Evolutionary conservation across 2,113 vertebrate species (phyloP), one percentile per base, ranked within the genome.

Genomic region (Sander lucioperca): DNA sequence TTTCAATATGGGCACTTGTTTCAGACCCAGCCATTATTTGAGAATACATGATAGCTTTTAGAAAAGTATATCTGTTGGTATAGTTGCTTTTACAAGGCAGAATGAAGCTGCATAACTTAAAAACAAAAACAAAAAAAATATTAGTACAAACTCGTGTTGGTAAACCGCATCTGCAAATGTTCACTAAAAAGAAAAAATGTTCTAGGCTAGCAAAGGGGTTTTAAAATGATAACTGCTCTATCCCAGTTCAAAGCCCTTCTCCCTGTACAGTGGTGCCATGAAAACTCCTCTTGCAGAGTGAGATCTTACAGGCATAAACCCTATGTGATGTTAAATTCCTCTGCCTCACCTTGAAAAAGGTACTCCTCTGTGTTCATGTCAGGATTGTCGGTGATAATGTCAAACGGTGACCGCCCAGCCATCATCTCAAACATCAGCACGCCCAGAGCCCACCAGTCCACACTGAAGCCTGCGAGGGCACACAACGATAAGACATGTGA

Each of bases 391-490:
- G 98, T 98, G 93, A 99, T 98, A 80, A 99, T 99, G 92, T 99
- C 98, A 9, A 99, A 99, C 0, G 98, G 98, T 56, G 98, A 99
- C 61, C 98, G 94, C 23, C 98, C 98, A 0, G 98, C 98, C 98
- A 99, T 99, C 98, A 99, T 99, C 92, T 99, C 98, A 78, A 99
- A 99, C 98, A 99, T 99, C 79, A 99, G 93, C 71, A 99, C 98
- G 0, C 98, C 98, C 13, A 99, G 95, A 0, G 98, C 98, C 98
- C 98, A 99, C 98, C 98, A 99, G 95, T 99, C 98, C 92, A 99
- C 98, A 0, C 98, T 99, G 95, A 99, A 99, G 64, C 98, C 98
- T 99, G 94, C 21, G 61, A 14, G 57, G 33, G 27, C 23, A 70
- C 19, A 84, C 15, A 66, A 18, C 59, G 13, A 45, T 2, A 39